Base-by-base conservation (phyloP, 1,140 invertebrate species). In the Drosophila ananassae region DNA sequence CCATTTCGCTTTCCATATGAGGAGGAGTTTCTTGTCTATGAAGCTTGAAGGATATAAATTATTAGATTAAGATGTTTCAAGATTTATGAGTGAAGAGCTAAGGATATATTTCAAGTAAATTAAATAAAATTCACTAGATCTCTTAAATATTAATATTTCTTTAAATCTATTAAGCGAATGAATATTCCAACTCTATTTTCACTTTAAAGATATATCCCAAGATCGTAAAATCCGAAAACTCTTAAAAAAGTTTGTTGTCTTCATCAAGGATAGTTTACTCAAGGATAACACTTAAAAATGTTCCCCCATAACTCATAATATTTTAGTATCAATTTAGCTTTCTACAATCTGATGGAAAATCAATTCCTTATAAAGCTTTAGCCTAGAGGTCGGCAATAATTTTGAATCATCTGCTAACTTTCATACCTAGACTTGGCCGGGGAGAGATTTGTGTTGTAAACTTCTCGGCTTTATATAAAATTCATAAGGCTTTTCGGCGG, bases 401-500 rank as follows among this genome's bases (percentile, higher is more conserved):
- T 60, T 50, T 12, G 9, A 25, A 21, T 5, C 3, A 9, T 30
- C 0, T 25, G 10, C 44, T 3, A 69, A 61, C 53, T 39, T 58
- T 48, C 22, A 13, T 64, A 75, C 58, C 71, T 74, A 62, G 24
- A 67, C 25, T 6, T 2, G 5, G 25, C 25, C 25, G 25, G 25
- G 25, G 34, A 37, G 34, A 3, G 9, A 28, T 37, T 58, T 37
- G 66, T 6, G 34, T 57, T 76, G 73, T 67, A 47, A 53, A 77
- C 59, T 84, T 69, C 52, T 60, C 10, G 34, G 73, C 22, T 52
- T 37, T n/a, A 62, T 64, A 59, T 56, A 80, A 85, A 69, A 73
- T 72, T 54, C 64, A 80, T 73, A 63, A 85, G 64, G 73, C 73
- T 85, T 66, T 55, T 37, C 39, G 39, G 47, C 71, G 60, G 50